phyloP scores from a whole-genome alignment of 2,888 invertebrate genomes.

The Hyposoter dolosus region DNA sequence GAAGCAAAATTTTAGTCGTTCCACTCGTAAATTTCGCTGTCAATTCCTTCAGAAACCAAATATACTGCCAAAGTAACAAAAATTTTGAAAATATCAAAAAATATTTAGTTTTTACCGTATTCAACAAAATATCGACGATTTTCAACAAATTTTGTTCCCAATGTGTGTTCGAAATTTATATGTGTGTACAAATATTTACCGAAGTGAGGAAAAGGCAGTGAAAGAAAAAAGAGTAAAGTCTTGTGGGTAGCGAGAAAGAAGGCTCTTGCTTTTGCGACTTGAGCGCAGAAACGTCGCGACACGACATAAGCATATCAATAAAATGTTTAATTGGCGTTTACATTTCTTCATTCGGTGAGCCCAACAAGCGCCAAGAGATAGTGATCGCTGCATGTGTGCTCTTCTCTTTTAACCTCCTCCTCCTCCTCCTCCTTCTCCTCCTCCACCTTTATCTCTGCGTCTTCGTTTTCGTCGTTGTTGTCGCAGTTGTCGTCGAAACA shows the following conservation, averaged over 20 bases:
- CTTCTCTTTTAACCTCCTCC: slow-evolving; percentile 65
- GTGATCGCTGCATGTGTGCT: slow-evolving; percentile 70
- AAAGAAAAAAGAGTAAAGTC: slow-evolving; percentile 12
- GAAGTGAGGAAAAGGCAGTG: background rate
- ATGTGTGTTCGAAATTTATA: no score
- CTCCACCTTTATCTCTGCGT: slow-evolving; percentile 47
- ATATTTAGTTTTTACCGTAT: no score
- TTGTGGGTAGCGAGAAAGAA: slow-evolving; percentile 29
- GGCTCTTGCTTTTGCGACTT: slow-evolving; percentile 41
- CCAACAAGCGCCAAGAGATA: slow-evolving; percentile 75
- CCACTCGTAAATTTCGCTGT: no score
- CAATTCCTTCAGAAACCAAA: no score
- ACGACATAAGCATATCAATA: slow-evolving; percentile 83
- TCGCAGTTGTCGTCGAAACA: slow-evolving; percentile 41
- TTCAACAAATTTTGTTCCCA: no score
- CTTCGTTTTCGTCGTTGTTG: slow-evolving; percentile 25
- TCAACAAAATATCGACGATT: no score
- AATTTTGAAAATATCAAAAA: no score
- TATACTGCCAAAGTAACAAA: no score
- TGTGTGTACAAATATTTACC: no score
- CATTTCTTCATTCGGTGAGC: slow-evolving; percentile 81
- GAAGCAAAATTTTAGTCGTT: no score
- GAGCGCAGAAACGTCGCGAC: slow-evolving; percentile 74
- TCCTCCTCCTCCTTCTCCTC: slow-evolving; percentile 52
- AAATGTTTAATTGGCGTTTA: slow-evolving; percentile 84